Evolutionary conservation across 1,140 invertebrate species (phyloP).

Genomic region (Augochlora pura): DNA sequence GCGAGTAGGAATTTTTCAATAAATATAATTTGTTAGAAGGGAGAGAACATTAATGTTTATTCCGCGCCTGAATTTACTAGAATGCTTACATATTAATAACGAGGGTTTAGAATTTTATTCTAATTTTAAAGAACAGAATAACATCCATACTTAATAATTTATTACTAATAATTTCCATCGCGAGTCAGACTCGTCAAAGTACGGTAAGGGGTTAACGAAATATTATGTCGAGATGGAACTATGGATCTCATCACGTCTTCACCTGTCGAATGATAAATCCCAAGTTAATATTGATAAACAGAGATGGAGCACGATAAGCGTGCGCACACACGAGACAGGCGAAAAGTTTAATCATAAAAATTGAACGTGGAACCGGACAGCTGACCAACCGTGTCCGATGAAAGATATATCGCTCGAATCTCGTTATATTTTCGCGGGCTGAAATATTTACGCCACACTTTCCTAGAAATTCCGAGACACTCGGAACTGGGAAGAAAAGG

Average conservation of each 20-base stretch:
- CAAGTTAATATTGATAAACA: slow-evolving; percentile 45
- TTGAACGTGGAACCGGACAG: slow-evolving; percentile 42
- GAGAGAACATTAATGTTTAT: no score
- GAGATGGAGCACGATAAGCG: slow-evolving; percentile 1
- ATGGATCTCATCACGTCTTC: slow-evolving; percentile 14
- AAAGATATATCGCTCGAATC: slow-evolving; percentile 45
- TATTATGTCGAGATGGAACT: not conserved
- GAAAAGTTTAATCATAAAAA: slow-evolving; percentile 52
- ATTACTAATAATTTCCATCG: no score
- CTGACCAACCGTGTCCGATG: slow-evolving; percentile 15
- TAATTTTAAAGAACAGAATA: no score
- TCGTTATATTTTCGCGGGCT: slow-evolving; percentile 43
- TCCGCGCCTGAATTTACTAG: no score
- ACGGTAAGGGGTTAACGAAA: no score
- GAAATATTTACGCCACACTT: slow-evolving; percentile 34
- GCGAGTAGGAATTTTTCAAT: no score
- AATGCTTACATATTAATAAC: no score
- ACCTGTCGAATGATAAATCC: slow-evolving; percentile 20
- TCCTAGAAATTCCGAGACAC: slow-evolving; percentile 1
- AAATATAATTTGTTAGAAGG: no score
- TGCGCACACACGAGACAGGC: not conserved
- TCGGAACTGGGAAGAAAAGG: not conserved
- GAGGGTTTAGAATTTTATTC: no score
- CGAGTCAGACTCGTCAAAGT: no score
- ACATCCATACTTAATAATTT: no score